Conservation (phyloP, 1,140 invertebrate genomes). For the Gonatopus flavifemur region DNA sequence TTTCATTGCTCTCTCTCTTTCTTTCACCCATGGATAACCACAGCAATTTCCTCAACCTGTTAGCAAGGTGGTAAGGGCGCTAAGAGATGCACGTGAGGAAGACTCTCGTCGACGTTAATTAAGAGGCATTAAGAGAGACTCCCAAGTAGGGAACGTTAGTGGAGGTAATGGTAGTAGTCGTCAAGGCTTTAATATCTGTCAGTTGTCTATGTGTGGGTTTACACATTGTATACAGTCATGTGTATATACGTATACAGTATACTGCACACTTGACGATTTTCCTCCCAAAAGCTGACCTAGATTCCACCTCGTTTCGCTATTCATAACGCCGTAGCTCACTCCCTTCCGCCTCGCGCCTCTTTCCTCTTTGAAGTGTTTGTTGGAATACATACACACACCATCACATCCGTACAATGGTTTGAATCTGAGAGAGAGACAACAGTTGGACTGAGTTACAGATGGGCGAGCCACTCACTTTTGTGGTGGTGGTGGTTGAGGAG, state of each 20-base stretch:
- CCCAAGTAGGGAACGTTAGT: constrained; percentile 14
- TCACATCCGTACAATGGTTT: too few species aligned
- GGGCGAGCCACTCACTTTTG: too few species aligned
- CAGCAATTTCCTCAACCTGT: constrained; percentile 23
- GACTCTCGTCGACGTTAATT: constrained; percentile 28
- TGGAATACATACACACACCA: too few species aligned
- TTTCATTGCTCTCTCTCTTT: constrained; percentile 3
- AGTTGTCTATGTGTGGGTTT: too few species aligned
- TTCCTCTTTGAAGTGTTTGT: not conserved
- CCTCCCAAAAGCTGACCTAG: constrained; percentile 14
- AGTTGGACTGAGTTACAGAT: too few species aligned
- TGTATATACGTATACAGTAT: constrained; percentile 14
- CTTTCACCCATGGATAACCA: constrained; percentile 11
- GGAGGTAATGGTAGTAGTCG: too few species aligned
- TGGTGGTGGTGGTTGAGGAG: too few species aligned
- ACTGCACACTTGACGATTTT: constrained; percentile 16
- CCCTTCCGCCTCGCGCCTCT: constrained; percentile 10
- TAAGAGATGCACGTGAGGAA: constrained; percentile 20
- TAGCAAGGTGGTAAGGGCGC: constrained; percentile 22
- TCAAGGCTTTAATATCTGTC: constrained; percentile 28
- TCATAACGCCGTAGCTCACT: constrained; percentile 6
- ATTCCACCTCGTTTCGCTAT: constrained; percentile 12
- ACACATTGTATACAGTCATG: too few species aligned
- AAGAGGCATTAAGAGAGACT: constrained; percentile 33
- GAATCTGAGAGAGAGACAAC: too few species aligned